phyloP scores from a whole-genome alignment of 2,888 invertebrate species.

The Morinoia aosen region DNA sequence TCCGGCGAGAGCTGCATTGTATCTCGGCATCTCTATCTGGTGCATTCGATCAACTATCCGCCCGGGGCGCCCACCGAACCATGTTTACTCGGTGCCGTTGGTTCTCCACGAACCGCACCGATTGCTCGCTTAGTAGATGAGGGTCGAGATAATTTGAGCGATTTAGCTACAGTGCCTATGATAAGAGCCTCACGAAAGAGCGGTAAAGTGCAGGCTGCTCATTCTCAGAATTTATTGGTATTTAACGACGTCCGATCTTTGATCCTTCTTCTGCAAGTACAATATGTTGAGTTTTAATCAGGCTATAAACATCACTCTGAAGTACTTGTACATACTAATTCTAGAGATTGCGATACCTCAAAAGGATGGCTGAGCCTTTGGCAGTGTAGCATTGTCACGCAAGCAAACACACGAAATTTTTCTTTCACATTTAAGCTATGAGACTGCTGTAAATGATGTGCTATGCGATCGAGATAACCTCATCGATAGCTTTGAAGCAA shows the following conservation, averaged over 20 bases:
- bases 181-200: neutral
- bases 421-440: neutral
- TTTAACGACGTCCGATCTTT: neutral
- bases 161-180: neutral
- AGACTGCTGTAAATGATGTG: neutral
- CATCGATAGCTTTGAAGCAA: neutral
- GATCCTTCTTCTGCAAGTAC: neutral
- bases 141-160: slow-evolving; percentile 3
- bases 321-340: neutral
- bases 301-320: neutral
- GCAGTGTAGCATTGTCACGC: neutral
- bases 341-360: neutral
- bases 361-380: neutral
- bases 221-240: neutral
- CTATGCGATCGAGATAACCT: neutral
- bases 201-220: neutral
- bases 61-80: neutral
- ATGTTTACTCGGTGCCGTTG: neutral
- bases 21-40: neutral
- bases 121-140: neutral
- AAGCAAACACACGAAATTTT: neutral
- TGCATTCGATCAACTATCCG: neutral
- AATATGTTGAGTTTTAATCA: neutral
- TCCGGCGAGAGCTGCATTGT: neutral
- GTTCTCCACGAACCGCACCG: neutral